Conservation (phyloP, 2,113 vertebrate species). For the Drymodes brunneopygia region DNA sequence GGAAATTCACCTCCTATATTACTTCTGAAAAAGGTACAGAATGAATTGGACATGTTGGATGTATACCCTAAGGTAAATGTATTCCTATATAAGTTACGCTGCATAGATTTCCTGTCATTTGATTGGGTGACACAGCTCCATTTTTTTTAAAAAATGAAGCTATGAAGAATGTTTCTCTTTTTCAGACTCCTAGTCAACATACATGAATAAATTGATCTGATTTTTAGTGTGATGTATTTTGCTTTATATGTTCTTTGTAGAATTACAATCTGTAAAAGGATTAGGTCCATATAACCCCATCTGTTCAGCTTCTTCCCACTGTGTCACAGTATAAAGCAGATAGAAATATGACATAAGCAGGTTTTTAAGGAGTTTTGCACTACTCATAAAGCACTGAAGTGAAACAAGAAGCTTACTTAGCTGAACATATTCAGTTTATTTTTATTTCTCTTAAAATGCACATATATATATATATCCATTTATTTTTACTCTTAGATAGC, state of each 20-base stretch:
- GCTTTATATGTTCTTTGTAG: neutral
- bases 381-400: neutral
- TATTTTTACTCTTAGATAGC: neutral
- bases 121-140: neutral
- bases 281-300: neutral
- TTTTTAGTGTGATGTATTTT: neutral
- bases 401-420: neutral
- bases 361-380: neutral
- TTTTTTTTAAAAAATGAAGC: neutral
- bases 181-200: neutral
- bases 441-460: neutral
- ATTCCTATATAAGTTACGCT: neutral
- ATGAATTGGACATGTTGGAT: neutral
- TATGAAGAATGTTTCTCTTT: neutral
- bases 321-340: neutral
- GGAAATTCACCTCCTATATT: neutral
- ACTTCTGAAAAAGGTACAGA: neutral
- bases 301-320: neutral
- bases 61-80: neutral
- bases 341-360: neutral
- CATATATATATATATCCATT: neutral
- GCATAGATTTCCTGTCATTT: neutral
- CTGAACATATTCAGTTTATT: neutral
- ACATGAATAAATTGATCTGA: neutral
- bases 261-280: neutral